A percentile compares a stretch with the other conserved stretches of the same genome.
These are phyloP conservation scores for Conistra vaccinii DNA, from an alignment of 2,888 invertebrate species.

Conservation along the genomic window DNA sequence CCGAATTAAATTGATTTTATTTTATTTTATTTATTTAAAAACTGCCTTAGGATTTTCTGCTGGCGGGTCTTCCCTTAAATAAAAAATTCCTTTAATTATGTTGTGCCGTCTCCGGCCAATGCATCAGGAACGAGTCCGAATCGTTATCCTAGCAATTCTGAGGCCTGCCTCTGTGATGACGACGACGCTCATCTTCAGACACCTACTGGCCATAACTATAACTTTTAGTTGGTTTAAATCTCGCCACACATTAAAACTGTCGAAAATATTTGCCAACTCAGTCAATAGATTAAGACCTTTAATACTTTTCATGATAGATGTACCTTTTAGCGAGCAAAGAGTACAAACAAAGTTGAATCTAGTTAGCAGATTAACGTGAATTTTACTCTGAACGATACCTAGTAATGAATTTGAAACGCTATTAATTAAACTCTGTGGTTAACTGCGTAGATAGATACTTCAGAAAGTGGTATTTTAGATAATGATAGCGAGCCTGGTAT, in stretches of 20 bases:
- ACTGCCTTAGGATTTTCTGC: too few species aligned
- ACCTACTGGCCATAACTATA: background rate
- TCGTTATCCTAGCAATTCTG: too few species aligned
- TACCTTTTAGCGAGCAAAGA: slow-evolving; percentile 20
- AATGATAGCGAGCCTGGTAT: slow-evolving; percentile 31
- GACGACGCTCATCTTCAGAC: too few species aligned
- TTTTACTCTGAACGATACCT: slow-evolving; percentile 27
- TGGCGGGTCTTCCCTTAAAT: too few species aligned
- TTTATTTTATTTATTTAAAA: too few species aligned
- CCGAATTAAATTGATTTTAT: too few species aligned
- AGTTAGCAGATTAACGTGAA: slow-evolving; percentile 12
- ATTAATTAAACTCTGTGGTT: slow-evolving; percentile 38
- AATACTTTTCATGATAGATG: slow-evolving; percentile 29
- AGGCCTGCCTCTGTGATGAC: too few species aligned
- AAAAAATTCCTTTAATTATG: too few species aligned
- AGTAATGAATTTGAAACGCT: slow-evolving; percentile 33
- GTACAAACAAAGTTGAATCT: background rate
- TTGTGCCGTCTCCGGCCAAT: too few species aligned
- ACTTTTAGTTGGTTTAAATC: slow-evolving; percentile 19
- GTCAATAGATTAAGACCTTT: slow-evolving; percentile 21
- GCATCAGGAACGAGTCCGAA: too few species aligned
- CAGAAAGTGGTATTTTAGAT: slow-evolving; percentile 33
- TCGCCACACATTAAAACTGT: slow-evolving; percentile 21
- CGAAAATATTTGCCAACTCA: slow-evolving; percentile 43
- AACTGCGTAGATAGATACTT: slow-evolving; percentile 39